These are phyloP conservation scores for Drosophila yakuba DNA, from an alignment of 1,140 invertebrate species.

Conservation along the genomic window DNA sequence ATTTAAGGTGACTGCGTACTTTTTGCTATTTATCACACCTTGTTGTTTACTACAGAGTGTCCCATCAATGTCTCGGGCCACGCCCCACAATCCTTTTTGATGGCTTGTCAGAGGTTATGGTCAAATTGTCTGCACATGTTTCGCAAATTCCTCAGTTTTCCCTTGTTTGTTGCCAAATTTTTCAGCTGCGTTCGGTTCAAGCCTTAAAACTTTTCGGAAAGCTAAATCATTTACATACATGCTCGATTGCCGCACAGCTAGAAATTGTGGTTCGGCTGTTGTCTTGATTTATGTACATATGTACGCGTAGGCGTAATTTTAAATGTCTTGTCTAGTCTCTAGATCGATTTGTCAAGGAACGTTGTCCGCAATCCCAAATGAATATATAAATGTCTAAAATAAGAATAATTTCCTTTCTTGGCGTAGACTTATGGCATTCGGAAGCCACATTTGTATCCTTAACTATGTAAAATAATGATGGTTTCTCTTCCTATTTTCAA, in stretches of 20 bases:
- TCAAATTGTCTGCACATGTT: slow-evolving; percentile 69
- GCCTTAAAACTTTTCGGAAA: slow-evolving; percentile 52
- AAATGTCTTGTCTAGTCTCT: slow-evolving; percentile 17
- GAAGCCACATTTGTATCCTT: too few relatives aligned
- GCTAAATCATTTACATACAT: slow-evolving; percentile 58
- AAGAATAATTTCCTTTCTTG: not conserved
- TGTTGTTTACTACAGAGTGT: slow-evolving; percentile 10
- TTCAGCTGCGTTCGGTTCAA: slow-evolving; percentile 34
- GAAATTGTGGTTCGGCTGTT: slow-evolving; percentile 10
- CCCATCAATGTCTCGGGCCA: slow-evolving; percentile 1
- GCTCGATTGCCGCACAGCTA: slow-evolving; percentile 17
- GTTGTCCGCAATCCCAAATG: not conserved
- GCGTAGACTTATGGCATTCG: too few relatives aligned
- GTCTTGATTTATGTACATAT: slow-evolving; percentile 15
- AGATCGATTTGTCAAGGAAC: not conserved
- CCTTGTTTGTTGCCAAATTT: slow-evolving; percentile 25
- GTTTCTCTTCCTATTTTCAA: not conserved
- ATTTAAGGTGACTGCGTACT: slow-evolving; percentile 23
- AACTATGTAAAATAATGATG: too few relatives aligned
- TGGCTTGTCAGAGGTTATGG: slow-evolving; percentile 65
- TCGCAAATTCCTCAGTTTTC: slow-evolving; percentile 59
- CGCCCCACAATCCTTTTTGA: slow-evolving; percentile 16
- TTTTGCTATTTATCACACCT: slow-evolving; percentile 23
- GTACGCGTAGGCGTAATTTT: not conserved
- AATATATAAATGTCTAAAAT: not conserved